Base-by-base conservation (phyloP, 2,888 invertebrate species). In the Thelaira solivaga region DNA sequence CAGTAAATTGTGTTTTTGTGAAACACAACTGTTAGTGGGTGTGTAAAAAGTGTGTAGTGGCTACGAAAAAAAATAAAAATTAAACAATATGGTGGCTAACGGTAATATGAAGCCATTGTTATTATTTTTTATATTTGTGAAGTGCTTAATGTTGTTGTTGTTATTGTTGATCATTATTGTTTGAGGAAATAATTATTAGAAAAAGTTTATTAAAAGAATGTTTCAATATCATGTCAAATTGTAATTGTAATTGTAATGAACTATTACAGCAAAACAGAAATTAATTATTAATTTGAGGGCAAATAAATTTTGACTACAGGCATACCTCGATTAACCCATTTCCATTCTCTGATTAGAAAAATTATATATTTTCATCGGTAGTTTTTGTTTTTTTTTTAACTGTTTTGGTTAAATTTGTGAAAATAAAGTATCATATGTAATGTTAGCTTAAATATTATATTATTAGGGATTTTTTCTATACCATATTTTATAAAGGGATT, bases 141-240 rank as follows among this genome's bases (percentile, higher is more conserved):
- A n/a, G n/a, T n/a, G n/a, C n/a, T 16, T 8, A 18, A 2, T 16
- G 6, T 22, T 26, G 4, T n/a, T 55, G 36, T 24, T 26, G n/a
- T 18, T 39, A 10, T 45, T 39, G 22, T 4, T 39, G 26, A 31
- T 65, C 59, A 64, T 55, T 51, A 69, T 73, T 68, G 49, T 57
- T 62, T 18, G 8, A 73, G 68, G 57, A 64, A 73, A 47, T 61
- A 59, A 45, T 61, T 61, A 31, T 8, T 20, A 8, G 5, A 18
- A 41, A 29, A 11, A 4, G 11, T 7, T 53, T 24, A 5, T 3
- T 31, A 8, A 10, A 36, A 36, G n/a, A 57, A 65, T 67, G 41
- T 67, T 55, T 26, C 29, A 73, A 67, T 77, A 64, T 62, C 62
- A 68, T 77, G 68, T 64, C 53, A 68, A 73, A 73, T n/a, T 43